phyloP scores from a whole-genome alignment of 2,888 invertebrate species.

The Microctonus aethiopoides region DNA sequence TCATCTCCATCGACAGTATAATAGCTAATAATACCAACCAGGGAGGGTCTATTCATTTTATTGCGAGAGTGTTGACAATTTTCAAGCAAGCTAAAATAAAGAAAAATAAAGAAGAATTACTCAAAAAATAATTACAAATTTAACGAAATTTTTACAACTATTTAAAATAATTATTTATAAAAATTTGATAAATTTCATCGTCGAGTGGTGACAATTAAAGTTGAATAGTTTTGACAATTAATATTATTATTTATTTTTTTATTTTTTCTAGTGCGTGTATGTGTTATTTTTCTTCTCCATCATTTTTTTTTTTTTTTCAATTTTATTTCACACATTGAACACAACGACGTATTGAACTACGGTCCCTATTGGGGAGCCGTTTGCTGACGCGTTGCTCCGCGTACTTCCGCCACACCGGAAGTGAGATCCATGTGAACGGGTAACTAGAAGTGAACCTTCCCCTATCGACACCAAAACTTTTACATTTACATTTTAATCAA shows the following conservation, averaged over 20 bases:
- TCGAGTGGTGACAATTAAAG: not conserved
- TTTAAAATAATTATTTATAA: not conserved
- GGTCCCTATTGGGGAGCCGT: constrained; percentile 26
- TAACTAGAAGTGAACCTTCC: constrained; percentile 38
- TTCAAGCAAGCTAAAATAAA: not conserved
- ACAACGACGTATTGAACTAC: constrained; percentile 1
- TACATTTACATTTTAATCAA: constrained; percentile 25
- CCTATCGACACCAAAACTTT: constrained; percentile 33
- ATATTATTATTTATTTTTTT: not conserved
- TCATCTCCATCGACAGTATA: constrained; percentile 4
- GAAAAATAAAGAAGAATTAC: not conserved
- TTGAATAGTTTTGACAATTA: not conserved
- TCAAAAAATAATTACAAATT: not conserved
- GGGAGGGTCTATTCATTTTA: not conserved
- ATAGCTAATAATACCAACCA: not conserved
- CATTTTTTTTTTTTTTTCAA: not conserved
- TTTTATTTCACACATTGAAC: not conserved
- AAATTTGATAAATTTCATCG: not conserved
- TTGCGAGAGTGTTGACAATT: not conserved
- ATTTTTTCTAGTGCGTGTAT: not conserved
- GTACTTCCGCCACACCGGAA: constrained; percentile 70
- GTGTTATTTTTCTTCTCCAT: not conserved
- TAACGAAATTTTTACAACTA: not conserved
- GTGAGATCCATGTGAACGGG: constrained; percentile 59
- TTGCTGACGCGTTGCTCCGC: constrained; percentile 47